Base-by-base conservation (phyloP, 2,888 invertebrate species). In the Schrankia costaestrigalis region DNA sequence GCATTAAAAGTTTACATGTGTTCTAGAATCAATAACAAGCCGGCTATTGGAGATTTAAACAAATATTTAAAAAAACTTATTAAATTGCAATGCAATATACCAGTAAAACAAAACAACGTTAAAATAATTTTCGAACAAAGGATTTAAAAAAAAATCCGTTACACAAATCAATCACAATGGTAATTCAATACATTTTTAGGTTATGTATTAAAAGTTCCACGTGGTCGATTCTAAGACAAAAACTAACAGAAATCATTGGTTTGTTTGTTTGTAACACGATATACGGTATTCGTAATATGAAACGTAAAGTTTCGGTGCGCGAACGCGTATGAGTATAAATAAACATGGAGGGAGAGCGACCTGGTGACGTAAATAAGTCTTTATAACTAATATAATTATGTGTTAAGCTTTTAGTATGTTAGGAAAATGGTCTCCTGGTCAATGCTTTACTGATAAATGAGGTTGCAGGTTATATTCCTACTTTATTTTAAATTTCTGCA, bases 191-290 rank as follows among this genome's bases (percentile, higher is more conserved):
- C 40, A 32, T n/a, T n/a, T n/a, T n/a, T n/a, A 21, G 35, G 27
- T 34, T 34, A 17, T n/a, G n/a, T 36, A 41, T 37, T 35, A 40
- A 47, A 31, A 45, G 32, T 50, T 47, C 41, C 35, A 36, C 46
- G 13, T 37, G 22, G 42, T 40, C 29, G 47, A 11, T 25, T 36
- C 18, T 27, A 30, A 29, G 23, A 58, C 35, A 58, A 58, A 58
- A 53, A 56, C 44, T 40, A 14, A 10, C 26, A 35, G 15, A 32
- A 23, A 32, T 35, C 21, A 24, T 30, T 26, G 30, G 42, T 57
- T 26, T 44, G 53, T 56, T 49, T 56, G 52, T 51, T 38, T 48
- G 57, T 51, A 58, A 58, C 49, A 27, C 40, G 60, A 58, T 51
- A 60, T 46, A 35, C 25, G 39, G 43, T 48, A 55, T 48, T 60